Conservation (phyloP, 2,113 vertebrate genomes). For the Pipra filicauda region DNA sequence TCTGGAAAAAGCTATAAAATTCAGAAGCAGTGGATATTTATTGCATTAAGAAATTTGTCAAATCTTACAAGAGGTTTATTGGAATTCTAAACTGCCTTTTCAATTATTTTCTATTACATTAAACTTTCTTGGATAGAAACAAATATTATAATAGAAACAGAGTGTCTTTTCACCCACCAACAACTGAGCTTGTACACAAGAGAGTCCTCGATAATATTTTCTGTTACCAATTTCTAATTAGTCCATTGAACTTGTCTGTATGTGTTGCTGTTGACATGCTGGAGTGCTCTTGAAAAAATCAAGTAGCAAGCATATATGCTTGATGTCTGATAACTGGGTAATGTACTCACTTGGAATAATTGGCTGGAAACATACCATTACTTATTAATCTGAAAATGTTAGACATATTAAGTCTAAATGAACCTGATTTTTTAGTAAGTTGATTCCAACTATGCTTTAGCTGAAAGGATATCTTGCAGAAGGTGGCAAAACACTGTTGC, state of each 20-base stretch:
- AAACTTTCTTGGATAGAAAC: neutral
- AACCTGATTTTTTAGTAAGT: neutral
- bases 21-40: neutral
- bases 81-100: neutral
- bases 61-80: neutral
- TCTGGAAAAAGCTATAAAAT: neutral
- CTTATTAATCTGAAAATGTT: conserved; percentile 78
- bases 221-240: conserved; percentile 50
- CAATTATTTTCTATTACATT: neutral
- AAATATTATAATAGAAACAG: neutral
- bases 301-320: conserved; percentile 76
- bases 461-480: neutral
- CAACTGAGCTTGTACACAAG: neutral
- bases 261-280: conserved; percentile 59
- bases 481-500: neutral
- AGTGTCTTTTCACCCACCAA: neutral
- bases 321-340: conserved; percentile 80
- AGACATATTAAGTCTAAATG: conserved; percentile 32
- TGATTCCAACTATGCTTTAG: neutral
- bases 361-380: conserved; percentile 76
- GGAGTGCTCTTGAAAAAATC: conserved; percentile 80
- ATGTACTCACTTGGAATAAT: conserved; percentile 78
- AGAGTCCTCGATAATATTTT: conserved; percentile 13
- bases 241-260: conserved; percentile 16
- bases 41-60: neutral